Base-by-base conservation (phyloP, 2,797 vertebrate species). In the Spondyliosoma cantharus region DNA sequence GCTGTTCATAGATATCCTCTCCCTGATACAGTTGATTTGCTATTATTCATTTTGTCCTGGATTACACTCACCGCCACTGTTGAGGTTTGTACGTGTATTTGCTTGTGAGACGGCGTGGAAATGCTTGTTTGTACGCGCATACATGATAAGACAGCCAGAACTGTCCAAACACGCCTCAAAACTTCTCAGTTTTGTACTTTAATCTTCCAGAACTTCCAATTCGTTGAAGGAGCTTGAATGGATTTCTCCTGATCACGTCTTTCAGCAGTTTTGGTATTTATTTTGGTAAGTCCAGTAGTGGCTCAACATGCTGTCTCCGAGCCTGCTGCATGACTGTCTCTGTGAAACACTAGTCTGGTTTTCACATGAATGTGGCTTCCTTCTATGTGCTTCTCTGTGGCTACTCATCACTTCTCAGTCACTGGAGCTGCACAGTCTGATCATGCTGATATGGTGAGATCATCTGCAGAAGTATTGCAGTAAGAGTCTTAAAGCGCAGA, bases 181-280 rank as follows among this genome's bases (percentile, higher is more conserved):
- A 85, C 19, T 29, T 69, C 17, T 49, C 63, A 45, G 49, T 87
- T 83, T 76, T 70, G 61, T 80, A 46, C 71, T 83, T 84, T 87
- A 88, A 91, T 83, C 76, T 76, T 71, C 64, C 65, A 73, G 73
- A 87, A 85, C 73, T 76, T 79, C 74, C 65, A 79, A 19, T 74
- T 81, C 77, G 86, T 91, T 83, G 83, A 86, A 74, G 48, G 78
- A 76, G 83, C 71, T 82, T 74, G 86, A 81, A 91, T 90, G 81
- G 88, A 84, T 90, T 89, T 88, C 80, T 86, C 56, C 76, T 84
- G 85, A 91, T 92, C 78, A 74, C 74, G 81, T 92, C 87, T 89
- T 85, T 82, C 62, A 79, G 73, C 72, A 84, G 82, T 85, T 88
- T 63, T 65, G 67, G 80, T 91, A 90, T 93, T 93, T 92, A 88